These are phyloP conservation scores for Thecophora atra DNA, from an alignment of 2,888 invertebrate genomes.

Conservation along the genomic window DNA sequence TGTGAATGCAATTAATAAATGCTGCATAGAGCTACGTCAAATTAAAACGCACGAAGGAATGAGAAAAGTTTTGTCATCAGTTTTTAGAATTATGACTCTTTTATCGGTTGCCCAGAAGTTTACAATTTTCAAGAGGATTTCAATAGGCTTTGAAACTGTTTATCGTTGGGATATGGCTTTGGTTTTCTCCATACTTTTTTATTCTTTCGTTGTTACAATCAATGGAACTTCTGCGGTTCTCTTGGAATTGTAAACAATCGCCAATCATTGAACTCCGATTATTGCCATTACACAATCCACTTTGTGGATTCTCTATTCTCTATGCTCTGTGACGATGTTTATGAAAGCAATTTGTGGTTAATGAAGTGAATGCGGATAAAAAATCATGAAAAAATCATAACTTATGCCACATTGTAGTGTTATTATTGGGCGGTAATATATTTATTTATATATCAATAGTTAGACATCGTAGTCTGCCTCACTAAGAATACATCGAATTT, in stretches of 20 bases:
- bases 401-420: constrained; percentile 3
- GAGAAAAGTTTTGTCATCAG: no score
- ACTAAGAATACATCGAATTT: not conserved
- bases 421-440: not conserved
- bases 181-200: no score
- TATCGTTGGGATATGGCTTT: no score
- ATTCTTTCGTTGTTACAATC: no score
- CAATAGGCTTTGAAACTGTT: not conserved
- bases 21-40: no score
- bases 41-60: no score
- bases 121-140: no score
- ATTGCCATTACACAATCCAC: not conserved
- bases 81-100: no score
- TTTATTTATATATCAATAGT: not conserved
- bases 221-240: not conserved
- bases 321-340: not conserved
- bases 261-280: constrained; percentile 28
- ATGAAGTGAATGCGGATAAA: not conserved
- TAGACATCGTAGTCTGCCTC: not conserved
- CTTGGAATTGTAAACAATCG: constrained; percentile 25
- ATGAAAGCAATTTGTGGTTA: constrained; percentile 18
- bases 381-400: not conserved
- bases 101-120: no score
- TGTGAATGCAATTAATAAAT: no score
- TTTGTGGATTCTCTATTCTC: not conserved